A percentile compares a stretch with the other conserved stretches of the same genome.
Evolutionary conservation across 2,797 vertebrate species (phyloP).

Genomic region (Salarias fasciatus): DNA sequence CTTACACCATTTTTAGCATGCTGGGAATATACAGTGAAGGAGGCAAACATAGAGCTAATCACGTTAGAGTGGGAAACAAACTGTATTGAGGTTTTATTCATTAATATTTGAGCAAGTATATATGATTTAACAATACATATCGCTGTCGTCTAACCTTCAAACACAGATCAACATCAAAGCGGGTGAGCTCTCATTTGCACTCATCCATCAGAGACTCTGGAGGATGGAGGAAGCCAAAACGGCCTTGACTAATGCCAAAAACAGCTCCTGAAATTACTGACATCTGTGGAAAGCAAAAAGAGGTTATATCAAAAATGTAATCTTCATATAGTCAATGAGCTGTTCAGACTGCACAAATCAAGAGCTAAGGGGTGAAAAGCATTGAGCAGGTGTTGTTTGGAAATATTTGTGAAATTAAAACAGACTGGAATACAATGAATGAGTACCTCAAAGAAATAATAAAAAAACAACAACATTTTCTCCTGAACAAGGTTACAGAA

Average conservation of each 20-base stretch:
- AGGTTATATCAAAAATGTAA: constrained; percentile 55
- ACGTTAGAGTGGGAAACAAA: constrained; percentile 11
- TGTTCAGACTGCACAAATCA: constrained; percentile 25
- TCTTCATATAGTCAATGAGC: constrained; percentile 66
- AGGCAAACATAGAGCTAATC: constrained; percentile 6
- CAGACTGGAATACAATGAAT: background rate
- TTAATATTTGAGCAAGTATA: background rate
- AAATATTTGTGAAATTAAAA: constrained; percentile 30
- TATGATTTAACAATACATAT: too few relatives aligned
- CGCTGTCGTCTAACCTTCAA: background rate
- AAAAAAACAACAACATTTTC: too few relatives aligned
- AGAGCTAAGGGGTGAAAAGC: constrained; percentile 20
- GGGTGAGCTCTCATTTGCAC: constrained; percentile 10
- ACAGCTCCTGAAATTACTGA: constrained; percentile 44
- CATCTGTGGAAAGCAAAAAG: constrained; percentile 62
- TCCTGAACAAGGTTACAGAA: too few relatives aligned
- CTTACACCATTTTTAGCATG: constrained; percentile 31
- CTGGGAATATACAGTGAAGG: constrained; percentile 10
- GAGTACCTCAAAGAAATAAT: too few relatives aligned
- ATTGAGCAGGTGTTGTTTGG: constrained; percentile 64
- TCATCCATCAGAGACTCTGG: constrained; percentile 5
- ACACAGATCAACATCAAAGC: background rate
- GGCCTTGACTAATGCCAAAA: constrained; percentile 22
- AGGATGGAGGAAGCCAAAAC: constrained; percentile 1
- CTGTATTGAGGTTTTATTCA: background rate